A percentile compares a stretch with the other conserved stretches of the same genome.
These are phyloP conservation scores for Mobula birostris DNA, from an alignment of 2,113 vertebrate species.

Conservation along the genomic window DNA sequence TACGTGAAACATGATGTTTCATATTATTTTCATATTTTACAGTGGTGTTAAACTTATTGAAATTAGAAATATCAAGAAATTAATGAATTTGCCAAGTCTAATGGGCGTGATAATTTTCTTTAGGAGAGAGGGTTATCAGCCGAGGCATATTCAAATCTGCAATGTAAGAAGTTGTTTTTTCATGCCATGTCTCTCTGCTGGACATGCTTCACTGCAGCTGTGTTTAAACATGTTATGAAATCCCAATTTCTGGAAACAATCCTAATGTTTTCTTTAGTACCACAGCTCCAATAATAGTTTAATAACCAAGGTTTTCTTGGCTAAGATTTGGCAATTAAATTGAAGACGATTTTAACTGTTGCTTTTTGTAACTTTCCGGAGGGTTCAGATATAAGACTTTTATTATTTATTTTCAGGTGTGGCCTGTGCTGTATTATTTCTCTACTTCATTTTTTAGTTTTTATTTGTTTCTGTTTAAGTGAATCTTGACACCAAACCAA, in stretches of 20 bases:
- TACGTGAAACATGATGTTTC: background rate
- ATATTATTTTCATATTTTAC: too few species aligned
- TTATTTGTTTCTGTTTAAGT: background rate
- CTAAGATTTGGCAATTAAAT: background rate
- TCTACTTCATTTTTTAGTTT: background rate
- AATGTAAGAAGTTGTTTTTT: background rate
- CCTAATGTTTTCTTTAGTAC: background rate
- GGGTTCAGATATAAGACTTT: background rate
- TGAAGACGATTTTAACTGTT: background rate
- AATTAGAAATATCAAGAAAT: background rate
- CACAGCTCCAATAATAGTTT: background rate
- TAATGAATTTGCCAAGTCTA: background rate
- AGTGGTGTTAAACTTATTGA: background rate
- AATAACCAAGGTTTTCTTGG: background rate
- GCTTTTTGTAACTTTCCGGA: background rate
- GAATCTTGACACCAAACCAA: background rate
- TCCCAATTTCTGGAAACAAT: background rate
- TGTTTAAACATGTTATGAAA: background rate
- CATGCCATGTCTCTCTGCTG: background rate
- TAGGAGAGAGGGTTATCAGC: background rate
- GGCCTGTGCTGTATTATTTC: background rate
- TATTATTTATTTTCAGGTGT: background rate
- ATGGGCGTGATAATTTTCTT: background rate
- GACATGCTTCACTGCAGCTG: background rate
- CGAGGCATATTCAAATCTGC: background rate